These are phyloP conservation scores for Myotis planiceps DNA, from an alignment of 2,797 vertebrate genomes.

Conservation along the genomic window DNA sequence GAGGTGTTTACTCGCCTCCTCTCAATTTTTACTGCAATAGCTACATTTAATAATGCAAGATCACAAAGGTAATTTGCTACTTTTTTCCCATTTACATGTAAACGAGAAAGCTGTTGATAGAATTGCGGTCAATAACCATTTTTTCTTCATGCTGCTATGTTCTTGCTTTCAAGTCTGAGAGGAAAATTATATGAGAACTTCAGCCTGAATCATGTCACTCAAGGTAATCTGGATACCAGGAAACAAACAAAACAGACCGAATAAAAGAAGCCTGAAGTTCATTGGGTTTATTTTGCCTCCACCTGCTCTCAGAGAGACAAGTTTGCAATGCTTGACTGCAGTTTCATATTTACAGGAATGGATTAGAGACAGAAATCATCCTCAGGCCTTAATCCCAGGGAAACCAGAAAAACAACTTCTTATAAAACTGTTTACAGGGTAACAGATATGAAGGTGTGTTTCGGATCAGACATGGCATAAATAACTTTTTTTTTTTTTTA, in stretches of 20 bases:
- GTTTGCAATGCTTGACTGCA: background rate
- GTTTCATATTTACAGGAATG: background rate
- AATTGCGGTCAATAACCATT: background rate
- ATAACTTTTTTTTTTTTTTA: background rate
- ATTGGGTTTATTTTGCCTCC: background rate
- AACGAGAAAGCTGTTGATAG: background rate
- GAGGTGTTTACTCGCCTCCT: background rate
- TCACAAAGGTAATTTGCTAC: background rate
- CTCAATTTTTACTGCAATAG: background rate
- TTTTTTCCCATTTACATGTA: background rate
- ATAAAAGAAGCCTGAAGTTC: background rate
- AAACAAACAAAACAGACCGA: background rate
- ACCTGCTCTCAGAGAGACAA: background rate
- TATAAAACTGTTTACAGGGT: background rate
- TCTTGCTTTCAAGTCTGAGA: constrained; percentile 6
- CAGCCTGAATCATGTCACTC: background rate
- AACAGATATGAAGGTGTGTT: background rate
- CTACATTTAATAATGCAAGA: constrained; percentile 10
- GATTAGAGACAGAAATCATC: background rate
- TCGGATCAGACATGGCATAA: background rate
- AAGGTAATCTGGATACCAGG: background rate
- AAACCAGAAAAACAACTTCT: background rate
- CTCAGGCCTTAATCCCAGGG: background rate
- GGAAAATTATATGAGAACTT: background rate
- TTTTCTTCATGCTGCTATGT: background rate